Evolutionary conservation across 2,888 invertebrate genomes (phyloP).

Genomic region (Chorisops tibialis): DNA sequence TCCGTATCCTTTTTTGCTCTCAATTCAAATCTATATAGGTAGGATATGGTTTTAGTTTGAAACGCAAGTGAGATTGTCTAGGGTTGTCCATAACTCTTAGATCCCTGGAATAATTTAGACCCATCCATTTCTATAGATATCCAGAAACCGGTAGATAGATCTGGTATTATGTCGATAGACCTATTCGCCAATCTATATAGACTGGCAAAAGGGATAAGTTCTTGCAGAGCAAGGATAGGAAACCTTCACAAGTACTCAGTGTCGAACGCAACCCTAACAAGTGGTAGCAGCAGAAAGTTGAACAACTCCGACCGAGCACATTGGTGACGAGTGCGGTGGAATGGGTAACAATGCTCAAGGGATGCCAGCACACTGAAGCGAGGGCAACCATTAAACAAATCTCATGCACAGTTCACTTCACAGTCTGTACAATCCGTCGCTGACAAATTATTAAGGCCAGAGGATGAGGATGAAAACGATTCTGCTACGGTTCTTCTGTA

Average conservation of each 20-base stretch:
- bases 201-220: too few species aligned
- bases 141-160: too few species aligned
- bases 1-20: constrained; percentile 28
- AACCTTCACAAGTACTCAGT: constrained; percentile 24
- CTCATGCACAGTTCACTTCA: constrained; percentile 39
- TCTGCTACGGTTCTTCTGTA: constrained; percentile 25
- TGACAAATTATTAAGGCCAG: constrained; percentile 38
- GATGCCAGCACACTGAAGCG: constrained; percentile 35
- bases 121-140: too few species aligned
- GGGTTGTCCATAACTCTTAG: constrained; percentile 29
- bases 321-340: constrained; percentile 14
- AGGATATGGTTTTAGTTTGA: too few species aligned
- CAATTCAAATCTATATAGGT: too few species aligned
- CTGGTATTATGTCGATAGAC: too few species aligned
- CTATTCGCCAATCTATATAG: too few species aligned
- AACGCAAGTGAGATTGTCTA: constrained; percentile 24
- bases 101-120: constrained; percentile 27
- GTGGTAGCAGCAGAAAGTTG: constrained; percentile 29
- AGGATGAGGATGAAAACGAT: constrained; percentile 38
- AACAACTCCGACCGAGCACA: constrained; percentile 6
- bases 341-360: constrained; percentile 30
- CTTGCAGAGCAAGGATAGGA: too few species aligned
- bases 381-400: constrained; percentile 40
- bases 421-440: constrained; percentile 39
- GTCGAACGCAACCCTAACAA: constrained; percentile 36